phyloP scores from a whole-genome alignment of 2,113 vertebrate species.

The Calypte anna region DNA sequence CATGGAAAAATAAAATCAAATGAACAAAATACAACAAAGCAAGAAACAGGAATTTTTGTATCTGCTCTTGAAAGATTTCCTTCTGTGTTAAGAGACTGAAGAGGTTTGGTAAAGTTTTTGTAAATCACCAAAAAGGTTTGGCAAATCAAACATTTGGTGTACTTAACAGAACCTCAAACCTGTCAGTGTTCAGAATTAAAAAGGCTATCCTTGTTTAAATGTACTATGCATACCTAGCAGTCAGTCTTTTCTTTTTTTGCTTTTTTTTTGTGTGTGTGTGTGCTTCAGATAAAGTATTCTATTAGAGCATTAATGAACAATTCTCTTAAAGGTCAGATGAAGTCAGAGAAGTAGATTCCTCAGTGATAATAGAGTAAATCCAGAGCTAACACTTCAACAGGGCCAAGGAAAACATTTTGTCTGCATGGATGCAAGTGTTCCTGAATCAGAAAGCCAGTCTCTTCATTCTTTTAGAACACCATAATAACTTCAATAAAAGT shows the following conservation, averaged over 20 bases:
- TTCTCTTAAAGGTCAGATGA: constrained; percentile 17
- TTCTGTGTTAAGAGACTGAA: not conserved
- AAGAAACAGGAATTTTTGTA: not conserved
- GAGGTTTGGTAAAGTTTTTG: not conserved
- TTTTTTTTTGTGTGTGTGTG: not conserved
- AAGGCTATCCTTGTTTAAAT: not conserved
- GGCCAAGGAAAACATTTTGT: not conserved
- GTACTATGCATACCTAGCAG: not conserved
- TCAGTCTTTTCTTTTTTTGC: not conserved
- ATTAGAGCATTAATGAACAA: not conserved
- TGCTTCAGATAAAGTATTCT: not conserved
- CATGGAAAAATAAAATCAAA: not conserved
- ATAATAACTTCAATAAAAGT: not conserved
- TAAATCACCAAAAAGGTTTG: not conserved
- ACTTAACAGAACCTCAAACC: not conserved
- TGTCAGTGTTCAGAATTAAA: not conserved
- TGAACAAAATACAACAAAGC: not conserved
- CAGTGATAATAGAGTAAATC: not conserved
- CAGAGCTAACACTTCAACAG: not conserved
- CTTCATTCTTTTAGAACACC: not conserved
- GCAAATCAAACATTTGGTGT: not conserved
- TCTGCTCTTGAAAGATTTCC: not conserved
- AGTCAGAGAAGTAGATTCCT: not conserved
- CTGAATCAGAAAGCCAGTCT: not conserved
- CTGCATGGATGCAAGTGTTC: not conserved